These are phyloP conservation scores for Pristionchus japonicus DNA, from an alignment of 2,888 invertebrate species.

Conservation along the genomic window DNA sequence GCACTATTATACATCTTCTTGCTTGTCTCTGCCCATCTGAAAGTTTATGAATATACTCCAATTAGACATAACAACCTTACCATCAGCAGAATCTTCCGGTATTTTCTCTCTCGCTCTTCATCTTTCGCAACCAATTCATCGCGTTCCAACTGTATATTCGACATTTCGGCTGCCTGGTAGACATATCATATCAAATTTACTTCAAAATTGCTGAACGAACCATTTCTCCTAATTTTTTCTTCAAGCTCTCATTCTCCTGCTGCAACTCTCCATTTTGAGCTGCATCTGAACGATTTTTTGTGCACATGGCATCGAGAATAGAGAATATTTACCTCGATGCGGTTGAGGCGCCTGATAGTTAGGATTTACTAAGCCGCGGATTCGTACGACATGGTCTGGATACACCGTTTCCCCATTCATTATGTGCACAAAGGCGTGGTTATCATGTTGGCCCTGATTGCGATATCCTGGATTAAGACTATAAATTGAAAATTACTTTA, in stretches of 20 bases:
- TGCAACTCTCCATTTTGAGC: too few relatives aligned
- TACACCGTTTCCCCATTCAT: background rate
- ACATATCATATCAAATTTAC: too few relatives aligned
- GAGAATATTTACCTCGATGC: too few relatives aligned
- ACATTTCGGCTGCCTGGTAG: background rate
- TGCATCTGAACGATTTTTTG: too few relatives aligned
- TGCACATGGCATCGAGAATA: too few relatives aligned
- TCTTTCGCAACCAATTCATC: background rate
- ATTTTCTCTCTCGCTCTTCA: background rate
- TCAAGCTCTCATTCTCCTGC: too few relatives aligned
- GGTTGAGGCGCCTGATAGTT: too few relatives aligned
- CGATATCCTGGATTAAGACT: background rate
- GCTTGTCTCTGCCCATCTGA: background rate
- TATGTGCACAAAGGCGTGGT: background rate
- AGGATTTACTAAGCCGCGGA: background rate
- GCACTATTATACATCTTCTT: too few relatives aligned
- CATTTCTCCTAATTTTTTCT: too few relatives aligned
- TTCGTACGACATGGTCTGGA: background rate
- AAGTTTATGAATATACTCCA: background rate
- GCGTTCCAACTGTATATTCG: background rate
- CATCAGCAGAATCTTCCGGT: background rate
- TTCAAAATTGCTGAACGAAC: too few relatives aligned
- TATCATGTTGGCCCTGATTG: background rate
- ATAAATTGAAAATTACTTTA: background rate
- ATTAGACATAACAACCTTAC: background rate